Evolutionary conservation across 2,888 invertebrate genomes (phyloP).

Genomic region (Onthophagus sagittarius): DNA sequence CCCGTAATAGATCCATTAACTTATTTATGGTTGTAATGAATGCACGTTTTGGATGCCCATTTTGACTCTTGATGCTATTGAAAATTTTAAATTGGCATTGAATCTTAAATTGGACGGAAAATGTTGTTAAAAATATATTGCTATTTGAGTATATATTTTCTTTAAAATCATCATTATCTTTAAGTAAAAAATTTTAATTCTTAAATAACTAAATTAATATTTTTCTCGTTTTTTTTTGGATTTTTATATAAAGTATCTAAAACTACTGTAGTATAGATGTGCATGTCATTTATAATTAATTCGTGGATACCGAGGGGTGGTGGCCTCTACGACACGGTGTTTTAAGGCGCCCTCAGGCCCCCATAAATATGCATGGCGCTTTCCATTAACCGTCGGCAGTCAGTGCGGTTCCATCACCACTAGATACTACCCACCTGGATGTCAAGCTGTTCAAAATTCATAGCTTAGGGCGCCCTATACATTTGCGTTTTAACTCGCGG

Average conservation of each 20-base stretch:
- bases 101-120: too few relatives aligned
- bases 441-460: slow-evolving; percentile 24
- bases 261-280: background rate
- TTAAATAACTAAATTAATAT: too few relatives aligned
- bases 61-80: too few relatives aligned
- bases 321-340: background rate
- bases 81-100: too few relatives aligned
- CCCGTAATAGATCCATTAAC: too few relatives aligned
- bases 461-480: slow-evolving; percentile 7
- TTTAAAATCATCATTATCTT: too few relatives aligned
- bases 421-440: slow-evolving; percentile 19
- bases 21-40: too few relatives aligned
- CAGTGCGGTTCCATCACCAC: slow-evolving; percentile 1
- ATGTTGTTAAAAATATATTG: too few relatives aligned
- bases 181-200: background rate
- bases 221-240: too few relatives aligned
- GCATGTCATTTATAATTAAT: background rate
- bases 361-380: slow-evolving; percentile 22
- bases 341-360: slow-evolving; percentile 11
- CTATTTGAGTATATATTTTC: too few relatives aligned
- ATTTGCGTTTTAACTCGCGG: slow-evolving; percentile 3
- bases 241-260: too few relatives aligned
- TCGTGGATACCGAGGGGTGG: background rate
- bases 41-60: too few relatives aligned
- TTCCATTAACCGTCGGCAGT: slow-evolving; percentile 20